phyloP scores from a whole-genome alignment of 1,140 invertebrate species.

The Ostrea edulis region DNA sequence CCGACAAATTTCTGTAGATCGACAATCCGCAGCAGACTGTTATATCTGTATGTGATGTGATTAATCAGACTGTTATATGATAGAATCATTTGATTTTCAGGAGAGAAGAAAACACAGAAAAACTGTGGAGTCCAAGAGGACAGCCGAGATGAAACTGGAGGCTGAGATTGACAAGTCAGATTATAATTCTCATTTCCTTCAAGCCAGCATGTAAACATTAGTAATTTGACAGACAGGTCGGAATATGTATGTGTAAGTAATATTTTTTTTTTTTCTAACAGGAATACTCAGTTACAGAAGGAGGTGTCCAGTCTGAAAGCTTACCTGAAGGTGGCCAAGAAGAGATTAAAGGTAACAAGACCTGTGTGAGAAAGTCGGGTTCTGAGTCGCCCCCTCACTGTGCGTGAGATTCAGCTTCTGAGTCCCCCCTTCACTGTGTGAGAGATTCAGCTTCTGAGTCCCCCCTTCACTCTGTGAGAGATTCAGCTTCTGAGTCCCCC shows the following conservation, averaged over 20 bases:
- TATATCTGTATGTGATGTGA: too few species aligned
- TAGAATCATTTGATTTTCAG: conserved; percentile 51
- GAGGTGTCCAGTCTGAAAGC: conserved; percentile 72
- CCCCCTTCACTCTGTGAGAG: neutral
- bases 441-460: neutral
- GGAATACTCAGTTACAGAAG: conserved; percentile 69
- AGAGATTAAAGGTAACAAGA: conserved; percentile 60
- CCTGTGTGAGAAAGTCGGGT: neutral
- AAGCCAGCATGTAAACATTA: too few species aligned
- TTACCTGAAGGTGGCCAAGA: conserved; percentile 72
- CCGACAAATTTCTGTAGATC: neutral
- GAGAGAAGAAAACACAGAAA: conserved; percentile 69
- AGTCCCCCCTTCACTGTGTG: neutral
- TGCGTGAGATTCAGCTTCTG: neutral
- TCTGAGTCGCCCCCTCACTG: neutral
- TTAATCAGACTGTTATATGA: too few species aligned
- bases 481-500: neutral
- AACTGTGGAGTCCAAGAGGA: conserved; percentile 65
- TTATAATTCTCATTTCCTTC: neutral
- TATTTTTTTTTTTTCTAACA: conserved; percentile 44
- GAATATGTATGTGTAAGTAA: too few species aligned
- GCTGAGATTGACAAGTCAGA: conserved; percentile 71
- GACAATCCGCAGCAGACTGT: too few species aligned
- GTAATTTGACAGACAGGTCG: too few species aligned
- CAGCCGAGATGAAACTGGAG: conserved; percentile 66